Percentiles rank a stretch among this genome's conserved stretches.
phyloP scores from a whole-genome alignment of 2,888 invertebrate species.

The Galerucella calmariensis region DNA sequence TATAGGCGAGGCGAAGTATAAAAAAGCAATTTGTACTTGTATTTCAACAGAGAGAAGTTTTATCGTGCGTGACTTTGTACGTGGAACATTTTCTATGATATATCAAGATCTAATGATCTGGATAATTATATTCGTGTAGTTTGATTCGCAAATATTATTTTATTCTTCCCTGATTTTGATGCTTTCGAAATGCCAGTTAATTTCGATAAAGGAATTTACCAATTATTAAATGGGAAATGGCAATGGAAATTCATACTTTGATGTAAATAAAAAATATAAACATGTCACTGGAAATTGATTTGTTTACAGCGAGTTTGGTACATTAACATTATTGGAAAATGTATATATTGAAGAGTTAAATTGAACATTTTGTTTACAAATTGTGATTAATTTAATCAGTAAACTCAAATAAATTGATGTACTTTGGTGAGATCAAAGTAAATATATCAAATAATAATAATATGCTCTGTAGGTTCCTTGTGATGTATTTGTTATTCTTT shows the following conservation, averaged over 20 bases:
- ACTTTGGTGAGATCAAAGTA: not conserved
- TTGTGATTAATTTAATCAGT: too few species aligned
- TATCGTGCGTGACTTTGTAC: slow-evolving; percentile 45
- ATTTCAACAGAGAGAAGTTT: slow-evolving; percentile 50
- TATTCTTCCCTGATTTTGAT: slow-evolving; percentile 11
- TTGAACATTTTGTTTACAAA: too few species aligned
- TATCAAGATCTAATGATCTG: slow-evolving; percentile 39
- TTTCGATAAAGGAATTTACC: not conserved
- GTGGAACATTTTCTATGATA: slow-evolving; percentile 36
- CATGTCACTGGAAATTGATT: too few species aligned
- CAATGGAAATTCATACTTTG: not conserved
- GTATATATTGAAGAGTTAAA: too few species aligned
- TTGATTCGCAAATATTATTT: slow-evolving; percentile 18
- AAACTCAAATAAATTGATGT: too few species aligned
- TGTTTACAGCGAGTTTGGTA: too few species aligned
- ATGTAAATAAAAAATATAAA: too few species aligned
- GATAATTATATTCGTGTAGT: slow-evolving; percentile 31
- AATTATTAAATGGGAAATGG: not conserved
- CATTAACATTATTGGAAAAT: too few species aligned
- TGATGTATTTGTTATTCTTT: too few species aligned
- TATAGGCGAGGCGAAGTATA: slow-evolving; percentile 53
- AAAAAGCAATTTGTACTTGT: slow-evolving; percentile 57
- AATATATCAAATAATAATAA: not conserved
- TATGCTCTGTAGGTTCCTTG: too few species aligned
- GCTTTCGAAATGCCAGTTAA: not conserved